Percentiles rank a stretch among this genome's conserved stretches.
Evolutionary conservation across 2,113 vertebrate species (phyloP).

Genomic region (Salvator merianae): DNA sequence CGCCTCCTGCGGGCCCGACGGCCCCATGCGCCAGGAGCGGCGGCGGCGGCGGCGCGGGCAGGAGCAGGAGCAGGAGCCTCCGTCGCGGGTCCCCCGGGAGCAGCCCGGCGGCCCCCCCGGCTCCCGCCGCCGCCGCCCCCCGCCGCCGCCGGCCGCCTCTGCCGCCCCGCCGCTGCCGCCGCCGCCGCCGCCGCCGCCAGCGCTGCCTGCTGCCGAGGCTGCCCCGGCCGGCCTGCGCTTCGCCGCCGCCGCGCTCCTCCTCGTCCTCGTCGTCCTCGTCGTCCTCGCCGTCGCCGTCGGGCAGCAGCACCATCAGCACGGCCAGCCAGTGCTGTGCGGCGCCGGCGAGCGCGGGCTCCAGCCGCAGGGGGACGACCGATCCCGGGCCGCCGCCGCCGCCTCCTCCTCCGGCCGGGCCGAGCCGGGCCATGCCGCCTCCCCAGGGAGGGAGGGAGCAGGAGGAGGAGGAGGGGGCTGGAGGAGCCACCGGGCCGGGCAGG

Average conservation of each 20-base stretch:
- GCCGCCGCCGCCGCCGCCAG: not conserved
- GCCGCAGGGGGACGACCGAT: not conserved
- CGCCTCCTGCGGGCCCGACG: not conserved
- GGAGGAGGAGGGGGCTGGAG: slow-evolving; percentile 8
- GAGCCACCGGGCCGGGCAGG: slow-evolving; percentile 33
- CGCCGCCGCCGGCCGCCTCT: not conserved
- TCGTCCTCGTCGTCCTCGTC: not conserved
- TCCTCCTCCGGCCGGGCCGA: slow-evolving; percentile 21
- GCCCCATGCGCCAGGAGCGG: not conserved
- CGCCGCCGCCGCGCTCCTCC: not conserved
- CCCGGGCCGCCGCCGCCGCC: not conserved
- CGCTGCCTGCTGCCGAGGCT: too few relatives aligned
- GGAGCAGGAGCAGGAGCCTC: slow-evolving; percentile 18
- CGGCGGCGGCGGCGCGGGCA: not conserved
- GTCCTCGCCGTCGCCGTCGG: not conserved
- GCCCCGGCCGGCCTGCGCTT: too few relatives aligned
- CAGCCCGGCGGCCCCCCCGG: not conserved
- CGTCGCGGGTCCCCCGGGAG: slow-evolving; percentile 21
- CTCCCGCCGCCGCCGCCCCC: not conserved
- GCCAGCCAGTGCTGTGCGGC: slow-evolving; percentile 24
- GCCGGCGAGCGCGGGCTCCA: not conserved
- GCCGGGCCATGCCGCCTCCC: slow-evolving; percentile 37
- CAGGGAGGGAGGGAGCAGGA: slow-evolving; percentile 5
- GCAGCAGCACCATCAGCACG: slow-evolving; percentile 23
- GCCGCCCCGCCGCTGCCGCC: not conserved